A percentile compares a stretch with the other conserved stretches of the same genome.
Conservation (phyloP, 1,140 invertebrate genomes). For the Drosophila micromelanica region DNA sequence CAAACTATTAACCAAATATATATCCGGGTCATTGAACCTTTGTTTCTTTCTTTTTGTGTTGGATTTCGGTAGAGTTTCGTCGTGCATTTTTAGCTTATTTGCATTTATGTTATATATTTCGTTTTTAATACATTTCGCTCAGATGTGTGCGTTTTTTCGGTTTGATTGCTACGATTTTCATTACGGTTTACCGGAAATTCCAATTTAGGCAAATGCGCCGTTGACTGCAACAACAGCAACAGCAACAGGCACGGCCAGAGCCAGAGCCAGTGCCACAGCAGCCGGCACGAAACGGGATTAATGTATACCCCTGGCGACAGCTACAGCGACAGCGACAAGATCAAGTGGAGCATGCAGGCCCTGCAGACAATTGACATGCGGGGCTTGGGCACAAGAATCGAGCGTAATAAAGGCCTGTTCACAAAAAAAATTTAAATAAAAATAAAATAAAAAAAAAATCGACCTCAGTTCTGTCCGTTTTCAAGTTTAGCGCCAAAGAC, state of each 20-base stretch:
- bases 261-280: constrained; percentile 27
- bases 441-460: neutral
- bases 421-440: constrained; percentile 29
- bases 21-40: neutral
- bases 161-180: constrained; percentile 83
- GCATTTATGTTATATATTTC: constrained; percentile 7
- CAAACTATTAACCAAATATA: neutral
- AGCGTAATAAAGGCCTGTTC: constrained; percentile 28
- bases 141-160: constrained; percentile 57
- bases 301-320: constrained; percentile 52
- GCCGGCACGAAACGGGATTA: constrained; percentile 67
- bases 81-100: constrained; percentile 4
- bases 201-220: constrained; percentile 84
- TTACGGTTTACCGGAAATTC: constrained; percentile 84
- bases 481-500: constrained; percentile 8
- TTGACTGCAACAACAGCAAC: constrained; percentile 59
- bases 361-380: constrained; percentile 48
- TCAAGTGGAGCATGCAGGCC: constrained; percentile 71
- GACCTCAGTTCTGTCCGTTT: neutral
- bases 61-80: constrained; percentile 8
- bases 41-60: neutral
- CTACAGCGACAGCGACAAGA: constrained; percentile 49
- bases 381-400: constrained; percentile 11
- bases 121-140: constrained; percentile 28
- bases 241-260: constrained; percentile 6